Evolutionary conservation across 1,140 invertebrate species (phyloP), one percentile per base, ranked within the genome.

Genomic region (Scaptomyza hsui): DNA sequence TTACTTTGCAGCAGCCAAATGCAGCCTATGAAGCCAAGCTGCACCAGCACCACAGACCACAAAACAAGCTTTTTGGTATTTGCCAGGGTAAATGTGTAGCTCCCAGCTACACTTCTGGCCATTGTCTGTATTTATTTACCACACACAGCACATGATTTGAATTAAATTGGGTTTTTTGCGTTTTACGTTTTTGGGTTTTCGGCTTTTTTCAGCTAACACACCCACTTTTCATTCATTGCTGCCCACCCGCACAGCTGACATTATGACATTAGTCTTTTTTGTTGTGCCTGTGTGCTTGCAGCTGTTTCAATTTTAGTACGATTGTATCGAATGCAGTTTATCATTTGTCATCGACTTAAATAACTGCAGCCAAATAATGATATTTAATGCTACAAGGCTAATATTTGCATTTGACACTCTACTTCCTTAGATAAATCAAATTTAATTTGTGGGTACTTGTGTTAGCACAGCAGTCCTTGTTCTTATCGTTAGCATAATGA

Each of bases 31-130:
- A 90, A 89, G 4, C 77, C 70, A 35, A 90, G 32, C 19, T 90
- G 89, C 5, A 89, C 67, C 41, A 90, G 67, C 9, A 90, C 53
- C n/a, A 90, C 75, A 26, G 79, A 72, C 83, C 89, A 90, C 13
- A 90, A 64, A 10, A 90, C 56, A 26, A 90, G 51, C 62, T 77
- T 85, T n/a, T 90, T 90, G 47, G 77, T 90, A 24, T 83, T 74
- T 16, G 73, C 62, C 48, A 68, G 42, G 26, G 35, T 18, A 37
- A 49, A 45, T 15, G 39, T 44, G 35, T 71, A 61, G 52, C 44
- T 16, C 56, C 52, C 37, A 63, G 55, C 52, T 19, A 24, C n/a
- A 19, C 9, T 74, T 29, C 64, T 60, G 59, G 75, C 77, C 82
- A 85, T 88, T 52, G n/a, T 37, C 32, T 55, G 4, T 3, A 4